Conservation (phyloP, 1,140 invertebrate species). For the Dufourea novaeangliae region DNA sequence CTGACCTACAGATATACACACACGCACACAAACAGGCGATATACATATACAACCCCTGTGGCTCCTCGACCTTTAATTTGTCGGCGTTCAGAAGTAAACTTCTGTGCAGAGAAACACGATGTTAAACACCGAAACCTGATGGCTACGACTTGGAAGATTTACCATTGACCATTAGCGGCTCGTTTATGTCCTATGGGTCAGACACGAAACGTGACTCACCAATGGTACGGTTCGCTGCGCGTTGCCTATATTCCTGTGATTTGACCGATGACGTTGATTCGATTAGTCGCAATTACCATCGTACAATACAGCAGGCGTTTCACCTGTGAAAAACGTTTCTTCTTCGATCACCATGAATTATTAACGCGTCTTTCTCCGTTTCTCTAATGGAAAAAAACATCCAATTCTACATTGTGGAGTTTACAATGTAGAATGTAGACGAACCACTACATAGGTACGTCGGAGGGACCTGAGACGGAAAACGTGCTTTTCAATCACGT, state of each 20-base stretch:
- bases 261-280: neutral
- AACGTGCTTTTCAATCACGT: neutral
- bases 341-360: neutral
- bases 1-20: neutral
- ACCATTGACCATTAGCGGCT: slow-evolving; percentile 37
- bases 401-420: too few species aligned
- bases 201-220: slow-evolving; percentile 8
- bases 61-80: slow-evolving; percentile 5
- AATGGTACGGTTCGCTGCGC: neutral
- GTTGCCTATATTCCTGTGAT: neutral
- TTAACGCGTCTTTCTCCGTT: neutral
- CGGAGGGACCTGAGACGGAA: neutral
- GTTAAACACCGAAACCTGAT: slow-evolving; percentile 32
- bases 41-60: too few species aligned
- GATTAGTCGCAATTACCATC: neutral
- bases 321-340: neutral
- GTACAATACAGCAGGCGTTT: neutral
- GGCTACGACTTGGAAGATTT: slow-evolving; percentile 33
- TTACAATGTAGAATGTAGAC: too few species aligned
- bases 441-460: too few species aligned
- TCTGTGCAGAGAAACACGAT: neutral
- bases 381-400: neutral
- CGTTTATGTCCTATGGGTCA: slow-evolving; percentile 33
- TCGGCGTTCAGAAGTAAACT: neutral
- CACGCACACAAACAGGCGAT: neutral